Conservation (phyloP, 92 coral and sea anemone species). For the Chrysogorgia sp. region DNA sequence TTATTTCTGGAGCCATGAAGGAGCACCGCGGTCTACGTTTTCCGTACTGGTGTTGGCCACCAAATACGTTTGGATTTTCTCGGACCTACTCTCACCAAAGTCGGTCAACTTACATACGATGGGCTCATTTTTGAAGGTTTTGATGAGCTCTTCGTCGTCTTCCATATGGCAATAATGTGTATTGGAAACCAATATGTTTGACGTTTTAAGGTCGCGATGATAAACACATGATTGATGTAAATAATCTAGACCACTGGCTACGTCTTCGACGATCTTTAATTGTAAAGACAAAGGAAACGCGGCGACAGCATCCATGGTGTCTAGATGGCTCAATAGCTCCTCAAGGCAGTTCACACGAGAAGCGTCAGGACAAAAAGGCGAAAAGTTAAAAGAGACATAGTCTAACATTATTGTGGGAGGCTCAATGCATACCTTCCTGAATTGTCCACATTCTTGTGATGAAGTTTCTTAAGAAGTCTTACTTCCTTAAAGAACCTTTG, state of each 20-base stretch:
- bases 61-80: slow-evolving; percentile 38
- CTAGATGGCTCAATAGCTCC: slow-evolving; percentile 29
- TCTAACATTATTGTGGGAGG: slow-evolving; percentile 51
- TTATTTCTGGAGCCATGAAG: slow-evolving; percentile 64
- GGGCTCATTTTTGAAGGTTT: slow-evolving; percentile 20
- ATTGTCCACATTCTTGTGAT: slow-evolving; percentile 27
- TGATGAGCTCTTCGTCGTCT: slow-evolving; percentile 31
- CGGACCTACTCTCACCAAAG: slow-evolving; percentile 56
- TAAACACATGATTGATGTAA: slow-evolving; percentile 32
- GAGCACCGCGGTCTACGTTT: slow-evolving; percentile 48
- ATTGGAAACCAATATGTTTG: slow-evolving; percentile 49
- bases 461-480: slow-evolving; percentile 18
- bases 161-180: slow-evolving; percentile 45
- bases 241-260: slow-evolving; percentile 30
- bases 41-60: slow-evolving; percentile 30
- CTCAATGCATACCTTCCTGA: slow-evolving; percentile 14
- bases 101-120: slow-evolving; percentile 57
- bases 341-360: slow-evolving; percentile 56
- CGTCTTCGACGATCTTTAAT: slow-evolving; percentile 37
- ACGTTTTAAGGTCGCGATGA: slow-evolving; percentile 52
- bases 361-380: slow-evolving; percentile 15
- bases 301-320: slow-evolving; percentile 34
- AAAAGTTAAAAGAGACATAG: slow-evolving; percentile 43
- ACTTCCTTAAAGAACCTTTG: slow-evolving; percentile 49
- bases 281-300: slow-evolving; percentile 36